These are phyloP conservation scores for Hippocampus zosterae DNA, from an alignment of 2,113 vertebrate species.

Conservation along the genomic window DNA sequence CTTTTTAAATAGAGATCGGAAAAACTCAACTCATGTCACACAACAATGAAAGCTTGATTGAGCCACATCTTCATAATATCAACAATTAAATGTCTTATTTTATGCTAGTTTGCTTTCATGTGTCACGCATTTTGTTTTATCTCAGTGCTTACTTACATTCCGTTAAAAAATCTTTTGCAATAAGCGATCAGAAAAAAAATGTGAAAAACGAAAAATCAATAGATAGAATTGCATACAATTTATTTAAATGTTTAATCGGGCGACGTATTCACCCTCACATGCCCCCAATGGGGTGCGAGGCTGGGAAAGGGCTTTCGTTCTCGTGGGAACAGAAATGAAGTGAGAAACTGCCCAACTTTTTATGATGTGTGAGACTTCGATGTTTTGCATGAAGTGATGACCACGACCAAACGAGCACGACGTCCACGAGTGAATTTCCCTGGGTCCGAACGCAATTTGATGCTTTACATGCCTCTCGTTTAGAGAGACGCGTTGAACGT, in stretches of 20 bases:
- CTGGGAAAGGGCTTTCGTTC: slow-evolving; percentile 44
- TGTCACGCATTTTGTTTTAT: no score
- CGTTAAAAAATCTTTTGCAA: not conserved
- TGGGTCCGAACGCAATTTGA: not conserved
- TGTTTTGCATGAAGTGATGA: slow-evolving; percentile 38
- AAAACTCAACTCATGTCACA: not conserved
- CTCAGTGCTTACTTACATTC: no score
- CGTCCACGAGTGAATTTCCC: not conserved
- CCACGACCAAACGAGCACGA: slow-evolving; percentile 24
- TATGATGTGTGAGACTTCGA: slow-evolving; percentile 58
- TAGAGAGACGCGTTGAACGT: not conserved
- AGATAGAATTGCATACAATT: not conserved
- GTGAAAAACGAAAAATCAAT: not conserved
- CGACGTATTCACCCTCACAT: not conserved
- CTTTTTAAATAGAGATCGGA: not conserved
- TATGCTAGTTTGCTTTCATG: no score
- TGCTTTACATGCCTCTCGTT: not conserved
- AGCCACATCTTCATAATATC: not conserved
- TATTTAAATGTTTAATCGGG: not conserved
- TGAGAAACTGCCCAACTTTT: slow-evolving; percentile 58
- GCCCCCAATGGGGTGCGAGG: slow-evolving; percentile 33
- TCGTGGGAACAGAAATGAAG: slow-evolving; percentile 61
- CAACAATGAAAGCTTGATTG: not conserved
- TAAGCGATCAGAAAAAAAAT: not conserved
- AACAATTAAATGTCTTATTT: no score